phyloP scores from a whole-genome alignment of 2,797 vertebrate genomes.

The Taeniopygia guttata region DNA sequence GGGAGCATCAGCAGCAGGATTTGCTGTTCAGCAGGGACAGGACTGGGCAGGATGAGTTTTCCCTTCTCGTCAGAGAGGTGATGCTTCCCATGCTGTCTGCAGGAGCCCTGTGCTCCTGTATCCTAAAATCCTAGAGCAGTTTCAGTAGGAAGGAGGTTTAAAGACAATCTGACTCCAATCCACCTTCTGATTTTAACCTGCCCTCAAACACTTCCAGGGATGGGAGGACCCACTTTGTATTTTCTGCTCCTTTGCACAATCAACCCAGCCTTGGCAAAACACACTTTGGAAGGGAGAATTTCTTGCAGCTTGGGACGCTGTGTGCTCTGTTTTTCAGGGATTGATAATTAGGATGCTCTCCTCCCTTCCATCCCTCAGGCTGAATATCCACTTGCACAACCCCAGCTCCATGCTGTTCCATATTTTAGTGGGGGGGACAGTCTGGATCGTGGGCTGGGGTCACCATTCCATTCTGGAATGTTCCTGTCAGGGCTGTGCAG shows the following conservation, averaged over 20 bases:
- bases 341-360: neutral
- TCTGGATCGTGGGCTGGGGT: rapidly evolving
- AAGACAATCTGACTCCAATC: neutral
- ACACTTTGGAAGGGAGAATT: rapidly evolving
- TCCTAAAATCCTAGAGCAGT: neutral
- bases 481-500: neutral
- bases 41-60: neutral
- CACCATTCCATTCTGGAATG: rapidly evolving
- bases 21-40: neutral
- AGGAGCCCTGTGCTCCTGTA: neutral
- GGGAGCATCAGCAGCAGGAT: rapidly evolving
- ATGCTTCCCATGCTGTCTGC: neutral
- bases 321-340: neutral
- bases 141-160: neutral
- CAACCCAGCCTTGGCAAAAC: neutral
- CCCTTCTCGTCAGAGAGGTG: neutral
- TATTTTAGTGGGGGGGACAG: rapidly evolving
- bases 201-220: neutral
- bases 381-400: rapidly evolving
- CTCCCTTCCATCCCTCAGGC: neutral
- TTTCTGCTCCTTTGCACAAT: neutral
- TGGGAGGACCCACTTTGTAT: neutral
- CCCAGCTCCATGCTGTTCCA: rapidly evolving
- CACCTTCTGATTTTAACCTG: neutral
- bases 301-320: neutral